Conservation (phyloP, 2,888 invertebrate species). For the Parnassius glacialis region DNA sequence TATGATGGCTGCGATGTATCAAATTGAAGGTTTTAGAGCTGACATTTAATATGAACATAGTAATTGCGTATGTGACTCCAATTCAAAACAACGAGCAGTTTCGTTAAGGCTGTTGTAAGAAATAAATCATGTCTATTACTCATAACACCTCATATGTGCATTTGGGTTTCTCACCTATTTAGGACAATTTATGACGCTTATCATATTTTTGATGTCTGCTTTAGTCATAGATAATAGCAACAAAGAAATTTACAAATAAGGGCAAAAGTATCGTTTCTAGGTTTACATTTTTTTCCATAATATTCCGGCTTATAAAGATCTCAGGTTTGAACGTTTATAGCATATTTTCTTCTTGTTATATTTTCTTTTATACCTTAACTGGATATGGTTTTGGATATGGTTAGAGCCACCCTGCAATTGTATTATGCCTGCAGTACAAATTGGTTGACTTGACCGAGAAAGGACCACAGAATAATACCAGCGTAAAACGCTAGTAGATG, state of each 20-base stretch:
- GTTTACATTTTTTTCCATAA: background rate
- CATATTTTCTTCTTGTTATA: too few relatives aligned
- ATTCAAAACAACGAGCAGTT: conserved; percentile 24
- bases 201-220: conserved; percentile 25
- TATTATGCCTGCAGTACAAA: too few relatives aligned
- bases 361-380: too few relatives aligned
- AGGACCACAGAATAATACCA: too few relatives aligned
- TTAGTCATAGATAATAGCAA: conserved; percentile 13
- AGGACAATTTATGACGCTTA: conserved; percentile 23
- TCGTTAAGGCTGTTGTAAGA: conserved; percentile 16
- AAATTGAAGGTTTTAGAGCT: conserved; percentile 24
- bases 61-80: conserved; percentile 17
- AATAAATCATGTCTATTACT: conserved; percentile 26
- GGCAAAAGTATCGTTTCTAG: conserved; percentile 1
- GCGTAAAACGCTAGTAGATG: too few relatives aligned
- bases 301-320: too few relatives aligned
- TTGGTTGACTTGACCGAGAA: too few relatives aligned
- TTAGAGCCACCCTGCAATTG: too few relatives aligned
- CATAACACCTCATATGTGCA: conserved; percentile 24
- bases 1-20: conserved; percentile 30
- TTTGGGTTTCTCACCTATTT: conserved; percentile 22
- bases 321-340: too few relatives aligned
- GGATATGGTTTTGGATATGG: too few relatives aligned
- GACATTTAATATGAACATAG: conserved; percentile 22
- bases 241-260: conserved; percentile 21